Base-by-base conservation (phyloP, 2,113 vertebrate genomes). In the Rutilus rutilus region DNA sequence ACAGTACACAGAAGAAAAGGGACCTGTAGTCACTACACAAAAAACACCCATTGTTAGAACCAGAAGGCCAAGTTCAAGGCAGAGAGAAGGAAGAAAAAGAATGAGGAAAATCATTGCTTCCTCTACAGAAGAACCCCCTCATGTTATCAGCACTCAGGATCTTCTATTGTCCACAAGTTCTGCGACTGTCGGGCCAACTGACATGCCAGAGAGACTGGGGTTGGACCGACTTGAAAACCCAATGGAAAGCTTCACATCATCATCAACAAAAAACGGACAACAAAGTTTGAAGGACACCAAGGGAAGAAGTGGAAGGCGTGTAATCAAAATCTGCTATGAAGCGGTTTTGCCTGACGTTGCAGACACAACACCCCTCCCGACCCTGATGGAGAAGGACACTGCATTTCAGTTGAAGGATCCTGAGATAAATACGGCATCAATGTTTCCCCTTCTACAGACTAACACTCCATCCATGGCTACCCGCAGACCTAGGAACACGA, bases 31-130 rank as follows among this genome's bases (percentile, higher is more conserved):
- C 42, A 62, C 36, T 47, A 6, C 65, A 39, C 75, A 91, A 59
- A 87, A 52, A 17, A 39, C 75, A 60, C 88, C 89, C 78, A 89
- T 87, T 89, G 87, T 86, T 76, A 90, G 87, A 86, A 59, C 69
- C 65, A 86, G 90, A 87, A 92, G 79, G 30, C 91, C 79, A 39
- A 87, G 85, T 84, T 89, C 71, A 0, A 89, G 90, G 77, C 88
- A 84, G 42, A 91, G 83, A 85, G 78, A 85, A 42, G 74, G 78
- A 42, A 92, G 74, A 82, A 91, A 90, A 76, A 92, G 67, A 17
- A 90, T 82, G 79, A 90, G 84, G 71, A 94, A 93, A 87, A 69
- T 85, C 2, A n/a, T n/a, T 45, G 27, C 82, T 81, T 78, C 39
- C 86, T 62, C 33, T 60, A 83, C 47, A 4, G 47, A 78, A 78